A percentile compares a stretch with the other conserved stretches of the same genome.
Conservation (phyloP, 2,888 invertebrate species). For the Mythimna ferrago region DNA sequence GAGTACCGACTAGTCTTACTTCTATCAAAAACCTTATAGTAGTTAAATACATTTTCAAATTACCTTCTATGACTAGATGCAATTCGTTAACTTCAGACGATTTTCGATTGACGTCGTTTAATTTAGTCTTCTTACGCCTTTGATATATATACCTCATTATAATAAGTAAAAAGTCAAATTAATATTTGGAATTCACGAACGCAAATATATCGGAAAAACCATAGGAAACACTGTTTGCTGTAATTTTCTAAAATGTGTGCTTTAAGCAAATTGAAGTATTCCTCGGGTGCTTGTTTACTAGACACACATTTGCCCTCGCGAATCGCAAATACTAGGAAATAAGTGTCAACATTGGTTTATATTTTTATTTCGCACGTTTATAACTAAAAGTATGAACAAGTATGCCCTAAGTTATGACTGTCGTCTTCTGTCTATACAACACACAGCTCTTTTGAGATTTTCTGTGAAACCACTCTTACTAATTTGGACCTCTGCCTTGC, state of each 20-base stretch:
- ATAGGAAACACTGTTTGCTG: slow-evolving; percentile 9
- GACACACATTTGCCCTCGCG: slow-evolving; percentile 43
- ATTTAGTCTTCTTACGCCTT: slow-evolving; percentile 49
- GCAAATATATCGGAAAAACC: slow-evolving; percentile 4
- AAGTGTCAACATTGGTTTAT: slow-evolving; percentile 38
- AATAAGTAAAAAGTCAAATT: slow-evolving; percentile 31
- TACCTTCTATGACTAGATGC: slow-evolving; percentile 74
- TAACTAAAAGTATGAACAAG: slow-evolving; percentile 43
- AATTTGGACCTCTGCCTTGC: slow-evolving; percentile 80
- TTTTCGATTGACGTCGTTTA: slow-evolving; percentile 71
- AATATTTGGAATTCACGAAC: slow-evolving; percentile 38
- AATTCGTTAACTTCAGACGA: slow-evolving; percentile 73
- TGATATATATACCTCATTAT: slow-evolving; percentile 39
- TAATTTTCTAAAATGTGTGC: slow-evolving; percentile 30
- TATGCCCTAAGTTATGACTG: slow-evolving; percentile 78
- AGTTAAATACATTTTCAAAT: slow-evolving; percentile 52
- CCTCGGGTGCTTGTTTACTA: slow-evolving; percentile 24
- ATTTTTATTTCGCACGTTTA: slow-evolving; percentile 50
- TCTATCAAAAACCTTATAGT: slow-evolving; percentile 54
- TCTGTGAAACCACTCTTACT: slow-evolving; percentile 85
- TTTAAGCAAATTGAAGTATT: slow-evolving; percentile 44
- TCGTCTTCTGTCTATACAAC: slow-evolving; percentile 86
- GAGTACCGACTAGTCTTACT: slow-evolving; percentile 67
- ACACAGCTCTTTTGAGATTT: slow-evolving; percentile 85
- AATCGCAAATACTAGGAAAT: slow-evolving; percentile 48